A percentile compares a stretch with the other conserved stretches of the same genome.
phyloP scores from a whole-genome alignment of 2,113 vertebrate genomes.

The Origma solitaria region DNA sequence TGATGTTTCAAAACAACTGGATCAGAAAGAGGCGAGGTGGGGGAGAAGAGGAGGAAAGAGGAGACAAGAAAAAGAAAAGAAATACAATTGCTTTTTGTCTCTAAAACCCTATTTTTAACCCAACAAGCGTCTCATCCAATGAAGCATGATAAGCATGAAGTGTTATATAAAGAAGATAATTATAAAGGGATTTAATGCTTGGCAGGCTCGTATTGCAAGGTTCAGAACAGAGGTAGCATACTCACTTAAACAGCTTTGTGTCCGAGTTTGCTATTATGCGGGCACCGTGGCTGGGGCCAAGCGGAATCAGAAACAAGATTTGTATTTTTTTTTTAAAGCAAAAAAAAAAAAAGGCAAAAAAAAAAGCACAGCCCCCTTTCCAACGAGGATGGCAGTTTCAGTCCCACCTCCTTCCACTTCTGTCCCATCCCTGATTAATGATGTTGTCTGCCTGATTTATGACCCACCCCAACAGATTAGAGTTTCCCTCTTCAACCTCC shows the following conservation, averaged over 20 bases:
- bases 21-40: background rate
- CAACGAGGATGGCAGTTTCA: constrained; percentile 49
- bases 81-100: constrained; percentile 41
- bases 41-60: background rate
- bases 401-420: constrained; percentile 72
- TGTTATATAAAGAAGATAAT: constrained; percentile 71
- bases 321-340: background rate
- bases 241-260: constrained; percentile 28
- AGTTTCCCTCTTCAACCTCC: constrained; percentile 74
- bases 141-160: constrained; percentile 66
- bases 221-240: constrained; percentile 11
- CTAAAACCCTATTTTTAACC: constrained; percentile 59
- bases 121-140: constrained; percentile 39
- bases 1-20: background rate
- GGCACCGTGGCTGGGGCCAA: background rate
- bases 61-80: constrained; percentile 9
- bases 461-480: constrained; percentile 82
- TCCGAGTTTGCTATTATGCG: constrained; percentile 25
- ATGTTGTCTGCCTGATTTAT: constrained; percentile 89
- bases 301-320: constrained; percentile 30
- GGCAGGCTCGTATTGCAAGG: constrained; percentile 35
- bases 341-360: background rate
- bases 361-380: constrained; percentile 28
- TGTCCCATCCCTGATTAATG: constrained; percentile 86
- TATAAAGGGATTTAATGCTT: constrained; percentile 73